Evolutionary conservation across 2,888 invertebrate species (phyloP).

Genomic region (Drosophila suboccidentalis): DNA sequence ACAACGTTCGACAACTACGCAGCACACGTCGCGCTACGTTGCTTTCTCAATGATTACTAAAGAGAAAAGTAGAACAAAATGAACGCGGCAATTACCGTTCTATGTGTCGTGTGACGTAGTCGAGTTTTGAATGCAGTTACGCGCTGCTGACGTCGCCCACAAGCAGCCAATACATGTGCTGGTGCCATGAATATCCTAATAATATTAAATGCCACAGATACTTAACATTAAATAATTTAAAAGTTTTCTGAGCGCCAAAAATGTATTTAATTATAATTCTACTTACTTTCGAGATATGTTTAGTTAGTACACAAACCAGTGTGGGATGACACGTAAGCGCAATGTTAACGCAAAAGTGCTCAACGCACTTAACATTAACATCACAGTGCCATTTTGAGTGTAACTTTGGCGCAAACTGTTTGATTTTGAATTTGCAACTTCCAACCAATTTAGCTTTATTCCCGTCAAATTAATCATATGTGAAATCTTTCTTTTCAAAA

Average conservation of each 20-base stretch:
- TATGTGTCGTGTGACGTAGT: slow-evolving; percentile 32
- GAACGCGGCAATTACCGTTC: slow-evolving; percentile 61
- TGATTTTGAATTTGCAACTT: neutral
- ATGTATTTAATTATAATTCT: neutral
- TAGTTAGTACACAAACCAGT: slow-evolving; percentile 4
- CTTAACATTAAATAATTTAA: neutral
- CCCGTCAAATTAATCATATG: too few species aligned
- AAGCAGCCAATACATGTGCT: neutral
- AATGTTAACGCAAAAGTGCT: slow-evolving; percentile 6
- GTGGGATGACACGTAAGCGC: neutral
- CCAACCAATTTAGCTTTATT: too few species aligned
- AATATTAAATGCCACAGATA: neutral
- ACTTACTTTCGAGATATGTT: neutral
- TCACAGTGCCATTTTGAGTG: neutral
- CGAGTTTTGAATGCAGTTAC: slow-evolving; percentile 42
- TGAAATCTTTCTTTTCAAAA: too few species aligned
- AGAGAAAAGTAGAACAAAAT: slow-evolving; percentile 62
- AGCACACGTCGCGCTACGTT: slow-evolving; percentile 61
- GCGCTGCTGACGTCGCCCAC: slow-evolving; percentile 25
- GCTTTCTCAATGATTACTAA: slow-evolving; percentile 68
- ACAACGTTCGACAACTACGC: slow-evolving; percentile 39
- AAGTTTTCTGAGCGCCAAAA: neutral
- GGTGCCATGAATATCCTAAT: neutral
- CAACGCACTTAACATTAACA: slow-evolving; percentile 1
- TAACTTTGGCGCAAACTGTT: neutral